A percentile compares a stretch with the other conserved stretches of the same genome.
phyloP scores from a whole-genome alignment of 2,113 vertebrate species.

The Cheilinus undulatus region DNA sequence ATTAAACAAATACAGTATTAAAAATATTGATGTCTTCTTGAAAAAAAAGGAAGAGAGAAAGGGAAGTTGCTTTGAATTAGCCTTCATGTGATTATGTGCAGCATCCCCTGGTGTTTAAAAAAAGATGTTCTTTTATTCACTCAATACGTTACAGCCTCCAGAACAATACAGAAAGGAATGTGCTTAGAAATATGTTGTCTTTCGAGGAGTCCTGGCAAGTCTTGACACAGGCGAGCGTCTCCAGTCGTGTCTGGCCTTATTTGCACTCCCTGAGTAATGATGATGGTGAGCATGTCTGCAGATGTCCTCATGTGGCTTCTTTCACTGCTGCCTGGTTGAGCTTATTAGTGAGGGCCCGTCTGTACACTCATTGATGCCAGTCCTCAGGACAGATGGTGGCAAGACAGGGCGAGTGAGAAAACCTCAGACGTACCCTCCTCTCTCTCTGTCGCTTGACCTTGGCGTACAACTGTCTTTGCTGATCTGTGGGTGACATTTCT shows the following conservation, averaged over 20 bases:
- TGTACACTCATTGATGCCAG: slow-evolving; percentile 76
- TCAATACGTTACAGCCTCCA: not conserved
- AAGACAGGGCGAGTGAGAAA: slow-evolving; percentile 58
- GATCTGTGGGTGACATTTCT: slow-evolving; percentile 13
- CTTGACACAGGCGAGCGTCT: slow-evolving; percentile 33
- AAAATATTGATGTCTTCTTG: too few relatives aligned
- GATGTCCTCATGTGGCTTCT: slow-evolving; percentile 72
- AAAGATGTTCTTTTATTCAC: not conserved
- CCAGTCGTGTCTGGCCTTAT: slow-evolving; percentile 53
- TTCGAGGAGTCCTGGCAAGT: slow-evolving; percentile 41
- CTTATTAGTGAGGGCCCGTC: slow-evolving; percentile 77
- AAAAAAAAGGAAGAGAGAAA: not conserved
- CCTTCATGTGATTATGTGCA: too few relatives aligned
- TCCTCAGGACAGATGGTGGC: slow-evolving; percentile 75
- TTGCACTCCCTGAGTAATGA: slow-evolving; percentile 54
- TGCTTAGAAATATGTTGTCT: slow-evolving; percentile 9
- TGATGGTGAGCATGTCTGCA: slow-evolving; percentile 59
- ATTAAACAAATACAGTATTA: too few relatives aligned
- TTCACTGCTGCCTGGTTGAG: slow-evolving; percentile 71
- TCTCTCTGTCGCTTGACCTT: not conserved
- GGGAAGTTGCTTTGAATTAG: not conserved
- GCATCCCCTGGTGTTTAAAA: not conserved
- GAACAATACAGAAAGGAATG: not conserved
- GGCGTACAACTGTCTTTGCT: slow-evolving; percentile 16
- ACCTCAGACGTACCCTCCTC: slow-evolving; percentile 39